Evolutionary conservation across 2,113 vertebrate species (phyloP), one percentile per base, ranked within the genome.

Genomic region (Corythoichthys intestinalis): DNA sequence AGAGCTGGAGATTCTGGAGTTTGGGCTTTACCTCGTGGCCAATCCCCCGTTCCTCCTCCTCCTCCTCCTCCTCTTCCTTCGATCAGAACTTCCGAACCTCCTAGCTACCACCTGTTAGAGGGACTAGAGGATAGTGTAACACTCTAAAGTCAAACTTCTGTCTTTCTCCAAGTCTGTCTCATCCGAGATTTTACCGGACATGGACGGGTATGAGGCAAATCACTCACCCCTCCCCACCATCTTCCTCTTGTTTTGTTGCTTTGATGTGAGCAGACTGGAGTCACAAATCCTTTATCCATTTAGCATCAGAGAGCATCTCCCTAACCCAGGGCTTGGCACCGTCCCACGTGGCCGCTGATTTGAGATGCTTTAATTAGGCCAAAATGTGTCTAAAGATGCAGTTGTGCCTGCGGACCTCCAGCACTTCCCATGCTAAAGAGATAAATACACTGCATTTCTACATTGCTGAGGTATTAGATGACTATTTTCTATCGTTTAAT

Each of bases 41-140:
- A 88, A 75, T 82, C 69, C 39, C 20, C 20, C 20, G 20, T 28
- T 28, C 20, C 20, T 28, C 20, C 20, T 28, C 71, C 81, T 64
- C 72, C 72, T 57, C 64, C 72, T 54, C 64, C 39, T 63, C 77
- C 65, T 71, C 73, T 63, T 74, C 75, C 82, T 87, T 82, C 85
- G 85, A 92, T 90, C 88, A 85, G 57, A 76, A 89, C 86, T 88
- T 91, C 91, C 91, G 90, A 89, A 87, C 85, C 87, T 89, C 83
- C 86, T 83, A 90, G 87, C 87, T 87, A 89, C 91, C 91, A 93
- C 92, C 91, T 92, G 92, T 92, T 92, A 91, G 90, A 69, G 83
- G 71, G 69, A 84, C 73, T 82, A 75, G 83, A 91, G 89, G 90
- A 91, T 88, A 87, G 85, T 79, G 76, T 80, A 79, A 75, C 81